Evolutionary conservation across 1,140 invertebrate species (phyloP).

Genomic region (Tribolium madens): DNA sequence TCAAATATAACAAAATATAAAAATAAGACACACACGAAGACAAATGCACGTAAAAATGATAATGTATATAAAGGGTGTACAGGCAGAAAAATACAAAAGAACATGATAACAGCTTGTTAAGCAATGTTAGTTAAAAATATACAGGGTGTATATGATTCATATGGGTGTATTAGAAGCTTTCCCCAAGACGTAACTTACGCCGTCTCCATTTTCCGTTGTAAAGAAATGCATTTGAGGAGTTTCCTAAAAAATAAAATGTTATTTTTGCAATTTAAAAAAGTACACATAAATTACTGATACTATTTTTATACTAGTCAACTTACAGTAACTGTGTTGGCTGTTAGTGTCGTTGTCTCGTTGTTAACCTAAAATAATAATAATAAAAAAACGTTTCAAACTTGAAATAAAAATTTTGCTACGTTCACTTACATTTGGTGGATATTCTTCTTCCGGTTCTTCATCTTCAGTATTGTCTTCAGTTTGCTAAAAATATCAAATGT

Average conservation of each 20-base stretch:
- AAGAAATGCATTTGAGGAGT: not conserved
- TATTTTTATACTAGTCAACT: not conserved
- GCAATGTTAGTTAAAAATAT: slow-evolving; percentile 33
- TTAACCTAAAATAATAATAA: not conserved
- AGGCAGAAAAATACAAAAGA: slow-evolving; percentile 23
- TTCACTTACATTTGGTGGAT: no score
- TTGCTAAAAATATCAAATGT: not conserved
- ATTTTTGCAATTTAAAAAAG: not conserved
- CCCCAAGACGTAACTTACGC: slow-evolving; percentile 21
- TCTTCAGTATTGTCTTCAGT: not conserved
- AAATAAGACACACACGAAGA: slow-evolving; percentile 13
- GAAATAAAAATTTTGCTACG: no score
- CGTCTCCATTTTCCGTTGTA: not conserved
- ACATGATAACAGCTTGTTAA: not conserved
- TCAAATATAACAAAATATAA: not conserved
- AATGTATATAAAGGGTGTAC: slow-evolving; percentile 9
- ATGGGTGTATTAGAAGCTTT: slow-evolving; percentile 31
- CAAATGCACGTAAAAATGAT: slow-evolving; percentile 24
- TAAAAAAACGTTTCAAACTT: not conserved
- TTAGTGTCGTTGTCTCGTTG: not conserved
- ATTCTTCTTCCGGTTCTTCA: not conserved
- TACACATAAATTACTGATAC: not conserved
- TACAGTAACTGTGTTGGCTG: not conserved
- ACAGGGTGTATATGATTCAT: slow-evolving; percentile 30
- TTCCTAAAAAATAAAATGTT: not conserved